Percentiles rank a stretch among this genome's conserved stretches.
Conservation (phyloP, 2,113 vertebrate species). For the Brachionichthys hirsutus region DNA sequence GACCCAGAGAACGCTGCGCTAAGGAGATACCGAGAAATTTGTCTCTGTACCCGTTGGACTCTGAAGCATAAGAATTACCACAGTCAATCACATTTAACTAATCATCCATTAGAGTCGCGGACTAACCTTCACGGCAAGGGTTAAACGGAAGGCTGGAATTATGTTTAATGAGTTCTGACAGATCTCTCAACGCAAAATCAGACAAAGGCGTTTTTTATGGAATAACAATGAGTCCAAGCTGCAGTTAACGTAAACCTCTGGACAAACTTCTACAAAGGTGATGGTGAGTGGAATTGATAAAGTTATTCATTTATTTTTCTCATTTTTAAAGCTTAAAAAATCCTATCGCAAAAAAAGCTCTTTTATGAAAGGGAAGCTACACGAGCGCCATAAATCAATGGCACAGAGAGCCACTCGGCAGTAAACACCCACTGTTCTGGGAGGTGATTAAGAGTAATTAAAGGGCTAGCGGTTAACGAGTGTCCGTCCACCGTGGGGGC, state of each 20-base stretch:
- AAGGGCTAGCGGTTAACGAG: slow-evolving; percentile 74
- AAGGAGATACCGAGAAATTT: slow-evolving; percentile 40
- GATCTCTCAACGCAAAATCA: slow-evolving; percentile 20
- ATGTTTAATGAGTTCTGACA: slow-evolving; percentile 34
- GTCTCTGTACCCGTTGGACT: slow-evolving; percentile 9
- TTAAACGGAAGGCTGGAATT: slow-evolving; percentile 32
- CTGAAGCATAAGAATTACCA: slow-evolving; percentile 25
- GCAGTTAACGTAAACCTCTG: background rate
- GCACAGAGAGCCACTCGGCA: slow-evolving; percentile 49
- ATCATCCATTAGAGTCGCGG: slow-evolving; percentile 42
- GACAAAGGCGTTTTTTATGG: slow-evolving; percentile 11
- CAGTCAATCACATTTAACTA: slow-evolving; percentile 53
- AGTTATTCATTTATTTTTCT: background rate
- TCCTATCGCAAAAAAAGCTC: slow-evolving; percentile 3
- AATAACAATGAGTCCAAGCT: slow-evolving; percentile 3
- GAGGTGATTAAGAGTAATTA: slow-evolving; percentile 79
- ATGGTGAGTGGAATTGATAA: background rate
- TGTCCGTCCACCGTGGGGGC: slow-evolving; percentile 64
- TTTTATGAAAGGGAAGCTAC: slow-evolving; percentile 24
- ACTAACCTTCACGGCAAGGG: slow-evolving; percentile 32
- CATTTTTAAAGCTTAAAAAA: no score
- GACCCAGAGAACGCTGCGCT: slow-evolving; percentile 69
- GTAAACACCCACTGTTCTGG: slow-evolving; percentile 68
- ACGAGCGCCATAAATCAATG: slow-evolving; percentile 41
- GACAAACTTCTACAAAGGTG: background rate